These are phyloP conservation scores for Phaethon lepturus DNA, from an alignment of 2,113 vertebrate genomes.

Conservation along the genomic window DNA sequence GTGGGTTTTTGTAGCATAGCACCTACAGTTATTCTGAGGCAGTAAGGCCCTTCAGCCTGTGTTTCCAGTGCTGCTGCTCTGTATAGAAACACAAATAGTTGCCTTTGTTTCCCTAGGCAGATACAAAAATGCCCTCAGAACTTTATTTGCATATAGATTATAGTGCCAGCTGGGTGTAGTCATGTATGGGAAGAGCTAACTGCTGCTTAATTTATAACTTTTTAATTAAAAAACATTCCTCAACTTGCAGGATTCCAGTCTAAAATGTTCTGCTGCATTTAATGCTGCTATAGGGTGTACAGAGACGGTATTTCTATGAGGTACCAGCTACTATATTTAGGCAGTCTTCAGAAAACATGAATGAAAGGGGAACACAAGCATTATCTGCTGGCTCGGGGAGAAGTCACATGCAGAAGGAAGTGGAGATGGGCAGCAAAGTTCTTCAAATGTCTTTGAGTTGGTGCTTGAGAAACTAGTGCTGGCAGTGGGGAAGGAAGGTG, in stretches of 20 bases:
- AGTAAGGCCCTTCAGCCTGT: not conserved
- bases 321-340: not conserved
- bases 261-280: constrained; percentile 15
- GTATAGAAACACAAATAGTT: not conserved
- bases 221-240: constrained; percentile 28
- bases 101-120: not conserved
- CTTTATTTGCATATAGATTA: constrained; percentile 65
- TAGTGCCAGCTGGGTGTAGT: not conserved
- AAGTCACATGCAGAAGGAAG: constrained; percentile 24
- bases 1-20: not conserved
- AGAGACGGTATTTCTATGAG: not conserved
- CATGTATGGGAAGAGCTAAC: constrained; percentile 27
- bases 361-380: constrained; percentile 5
- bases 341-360: not conserved
- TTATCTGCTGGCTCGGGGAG: constrained; percentile 41
- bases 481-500: not conserved
- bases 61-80: not conserved
- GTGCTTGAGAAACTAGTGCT: not conserved
- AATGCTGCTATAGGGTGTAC: not conserved
- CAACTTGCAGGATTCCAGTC: not conserved
- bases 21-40: not conserved
- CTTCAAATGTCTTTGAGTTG: constrained; percentile 1
- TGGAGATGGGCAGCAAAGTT: not conserved
- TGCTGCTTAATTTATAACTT: constrained; percentile 33
- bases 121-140: constrained; percentile 41